Conservation (phyloP, 2,113 vertebrate genomes). For the Scolopax mira region DNA sequence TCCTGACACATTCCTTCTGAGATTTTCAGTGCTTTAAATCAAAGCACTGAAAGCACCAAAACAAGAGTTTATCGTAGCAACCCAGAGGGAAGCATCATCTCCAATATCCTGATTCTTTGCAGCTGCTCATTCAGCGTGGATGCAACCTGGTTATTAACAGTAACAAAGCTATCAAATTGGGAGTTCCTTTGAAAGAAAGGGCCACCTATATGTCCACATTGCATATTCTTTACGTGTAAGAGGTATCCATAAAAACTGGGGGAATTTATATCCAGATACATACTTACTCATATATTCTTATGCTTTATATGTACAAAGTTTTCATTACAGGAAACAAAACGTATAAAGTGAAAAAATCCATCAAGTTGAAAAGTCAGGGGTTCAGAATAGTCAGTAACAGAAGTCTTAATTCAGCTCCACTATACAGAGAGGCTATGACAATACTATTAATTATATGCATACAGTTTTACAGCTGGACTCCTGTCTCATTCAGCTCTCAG, state of each 20-base stretch:
- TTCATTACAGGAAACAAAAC: neutral
- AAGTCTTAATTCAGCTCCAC: neutral
- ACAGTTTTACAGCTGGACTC: neutral
- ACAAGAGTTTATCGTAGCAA: conserved; percentile 70
- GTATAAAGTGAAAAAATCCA: neutral
- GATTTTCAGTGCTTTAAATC: conserved; percentile 68
- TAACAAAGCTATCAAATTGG: conserved; percentile 27
- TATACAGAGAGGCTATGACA: neutral
- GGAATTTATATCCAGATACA: neutral
- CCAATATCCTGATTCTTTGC: conserved; percentile 60
- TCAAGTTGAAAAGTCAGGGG: neutral
- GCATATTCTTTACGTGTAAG: neutral
- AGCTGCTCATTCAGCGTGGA: conserved; percentile 59
- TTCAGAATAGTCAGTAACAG: neutral
- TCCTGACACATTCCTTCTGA: conserved; percentile 49
- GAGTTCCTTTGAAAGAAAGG: neutral
- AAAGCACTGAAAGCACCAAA: conserved; percentile 68
- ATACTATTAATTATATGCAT: neutral
- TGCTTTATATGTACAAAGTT: neutral
- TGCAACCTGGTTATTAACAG: conserved; percentile 47
- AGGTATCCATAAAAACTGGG: neutral
- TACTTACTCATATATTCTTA: neutral
- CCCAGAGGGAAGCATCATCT: conserved; percentile 44
- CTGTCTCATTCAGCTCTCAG: neutral
- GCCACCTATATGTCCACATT: neutral